phyloP scores from a whole-genome alignment of 2,113 vertebrate species.

The human (Homo sapiens) region DNA sequence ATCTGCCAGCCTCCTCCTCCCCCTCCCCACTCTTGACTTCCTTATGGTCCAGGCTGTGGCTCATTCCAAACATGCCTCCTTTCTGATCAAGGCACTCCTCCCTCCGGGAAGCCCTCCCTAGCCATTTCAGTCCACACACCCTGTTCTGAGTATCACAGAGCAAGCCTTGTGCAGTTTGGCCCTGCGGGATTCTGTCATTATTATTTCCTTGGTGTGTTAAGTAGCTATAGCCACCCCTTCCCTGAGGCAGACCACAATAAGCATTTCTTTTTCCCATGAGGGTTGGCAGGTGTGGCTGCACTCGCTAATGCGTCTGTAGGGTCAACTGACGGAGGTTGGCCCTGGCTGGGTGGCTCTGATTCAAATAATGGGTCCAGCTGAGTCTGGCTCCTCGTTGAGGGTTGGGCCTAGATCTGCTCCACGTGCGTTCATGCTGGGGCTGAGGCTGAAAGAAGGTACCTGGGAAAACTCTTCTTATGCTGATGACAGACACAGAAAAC shows the following conservation, averaged over 20 bases:
- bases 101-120: not conserved
- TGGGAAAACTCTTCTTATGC: not conserved
- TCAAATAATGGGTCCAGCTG: not conserved
- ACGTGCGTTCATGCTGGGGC: not conserved
- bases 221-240: not conserved
- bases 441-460: not conserved
- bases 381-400: not conserved
- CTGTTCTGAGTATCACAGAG: not conserved
- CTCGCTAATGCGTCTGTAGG: fast-evolving
- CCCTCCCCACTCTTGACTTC: not conserved
- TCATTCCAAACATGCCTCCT: not conserved
- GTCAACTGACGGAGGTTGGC: fast-evolving
- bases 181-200: not conserved
- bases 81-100: not conserved
- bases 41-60: not conserved
- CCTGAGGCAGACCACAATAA: not conserved
- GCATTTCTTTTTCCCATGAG: not conserved
- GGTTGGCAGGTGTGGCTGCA: not conserved
- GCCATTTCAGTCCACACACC: not conserved
- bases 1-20: too few relatives aligned
- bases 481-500: not conserved
- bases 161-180: not conserved
- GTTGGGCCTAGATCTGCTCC: not conserved
- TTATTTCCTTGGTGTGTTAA: not conserved
- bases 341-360: not conserved